These are phyloP conservation scores for Chunga burmeisteri DNA, from an alignment of 2,113 vertebrate species.

Conservation along the genomic window DNA sequence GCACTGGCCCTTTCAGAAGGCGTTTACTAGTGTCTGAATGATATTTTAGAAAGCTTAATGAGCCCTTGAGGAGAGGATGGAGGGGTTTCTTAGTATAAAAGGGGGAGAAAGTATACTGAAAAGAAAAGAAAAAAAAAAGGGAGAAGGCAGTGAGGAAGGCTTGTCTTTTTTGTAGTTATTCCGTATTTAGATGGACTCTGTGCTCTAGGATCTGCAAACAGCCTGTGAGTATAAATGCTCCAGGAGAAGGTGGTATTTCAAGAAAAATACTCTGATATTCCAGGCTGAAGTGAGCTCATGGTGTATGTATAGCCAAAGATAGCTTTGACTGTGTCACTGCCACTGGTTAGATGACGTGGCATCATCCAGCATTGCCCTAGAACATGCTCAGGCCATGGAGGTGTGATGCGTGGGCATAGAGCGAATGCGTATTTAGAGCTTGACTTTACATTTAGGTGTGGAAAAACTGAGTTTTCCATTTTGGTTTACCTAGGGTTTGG, in stretches of 20 bases:
- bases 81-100: background rate
- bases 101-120: background rate
- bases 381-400: slow-evolving; percentile 1
- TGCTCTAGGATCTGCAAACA: background rate
- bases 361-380: background rate
- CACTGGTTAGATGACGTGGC: background rate
- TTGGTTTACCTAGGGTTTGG: slow-evolving; percentile 41
- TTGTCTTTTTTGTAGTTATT: background rate
- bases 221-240: background rate
- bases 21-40: background rate
- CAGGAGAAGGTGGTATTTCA: slow-evolving; percentile 8
- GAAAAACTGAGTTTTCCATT: slow-evolving; percentile 1
- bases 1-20: background rate
- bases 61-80: background rate
- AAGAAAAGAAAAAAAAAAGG: background rate
- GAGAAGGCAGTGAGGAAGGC: background rate
- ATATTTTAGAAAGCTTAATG: background rate
- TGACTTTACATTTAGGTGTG: slow-evolving; percentile 13
- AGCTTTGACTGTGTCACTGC: background rate
- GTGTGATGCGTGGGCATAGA: slow-evolving; percentile 5
- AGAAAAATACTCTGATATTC: slow-evolving; percentile 26
- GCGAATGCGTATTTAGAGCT: background rate
- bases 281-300: slow-evolving; percentile 22
- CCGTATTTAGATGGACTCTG: background rate
- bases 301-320: background rate